phyloP scores from a whole-genome alignment of 2,113 vertebrate species.

The Grammomys dolichurus region DNA sequence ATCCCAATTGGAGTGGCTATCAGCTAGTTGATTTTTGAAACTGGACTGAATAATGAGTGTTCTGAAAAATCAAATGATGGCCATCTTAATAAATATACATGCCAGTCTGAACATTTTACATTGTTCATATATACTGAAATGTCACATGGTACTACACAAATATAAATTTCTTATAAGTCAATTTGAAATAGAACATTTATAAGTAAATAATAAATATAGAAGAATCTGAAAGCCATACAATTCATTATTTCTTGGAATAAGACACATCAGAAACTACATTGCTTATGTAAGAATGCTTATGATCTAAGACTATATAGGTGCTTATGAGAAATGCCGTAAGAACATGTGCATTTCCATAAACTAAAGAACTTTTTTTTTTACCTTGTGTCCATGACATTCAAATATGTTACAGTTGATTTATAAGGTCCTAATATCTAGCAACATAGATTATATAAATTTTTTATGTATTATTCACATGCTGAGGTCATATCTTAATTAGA shows the following conservation, averaged over 20 bases:
- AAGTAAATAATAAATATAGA: neutral
- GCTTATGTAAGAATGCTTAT: neutral
- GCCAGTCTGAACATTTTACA: neutral
- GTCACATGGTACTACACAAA: neutral
- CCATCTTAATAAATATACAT: neutral
- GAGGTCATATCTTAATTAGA: neutral
- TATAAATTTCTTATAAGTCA: neutral
- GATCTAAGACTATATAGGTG: neutral
- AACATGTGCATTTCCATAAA: neutral
- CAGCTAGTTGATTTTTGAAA: neutral
- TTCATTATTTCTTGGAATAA: neutral
- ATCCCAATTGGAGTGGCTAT: neutral
- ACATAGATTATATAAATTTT: neutral
- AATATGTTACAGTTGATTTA: too few species aligned
- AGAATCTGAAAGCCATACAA: neutral
- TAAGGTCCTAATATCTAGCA: neutral
- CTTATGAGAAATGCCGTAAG: neutral
- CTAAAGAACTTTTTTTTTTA: too few species aligned
- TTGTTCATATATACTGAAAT: neutral
- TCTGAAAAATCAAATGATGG: neutral
- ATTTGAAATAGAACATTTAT: neutral
- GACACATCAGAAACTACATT: neutral
- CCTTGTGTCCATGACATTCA: too few species aligned
- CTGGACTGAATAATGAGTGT: neutral
- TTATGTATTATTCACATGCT: neutral